These are phyloP conservation scores for Scomber colias DNA, from an alignment of 2,113 vertebrate genomes.

Conservation along the genomic window DNA sequence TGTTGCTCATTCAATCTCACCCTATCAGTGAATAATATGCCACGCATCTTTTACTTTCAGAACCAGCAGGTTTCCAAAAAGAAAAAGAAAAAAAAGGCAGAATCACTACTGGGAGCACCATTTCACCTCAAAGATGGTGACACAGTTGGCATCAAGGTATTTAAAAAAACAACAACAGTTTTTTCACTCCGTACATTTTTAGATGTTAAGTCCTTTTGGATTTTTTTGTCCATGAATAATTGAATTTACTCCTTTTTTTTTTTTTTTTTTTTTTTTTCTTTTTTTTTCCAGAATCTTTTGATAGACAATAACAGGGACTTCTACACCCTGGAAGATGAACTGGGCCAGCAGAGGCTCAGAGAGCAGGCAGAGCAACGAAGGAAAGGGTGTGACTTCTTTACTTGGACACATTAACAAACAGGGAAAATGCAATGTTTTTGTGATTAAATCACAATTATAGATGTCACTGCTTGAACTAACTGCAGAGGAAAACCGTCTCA, in stretches of 20 bases:
- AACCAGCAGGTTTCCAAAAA: constrained; percentile 91
- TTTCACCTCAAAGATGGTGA: constrained; percentile 95
- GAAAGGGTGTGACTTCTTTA: constrained; percentile 81
- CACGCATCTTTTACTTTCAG: constrained; percentile 69
- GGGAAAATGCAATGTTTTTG: background rate
- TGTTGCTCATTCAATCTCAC: background rate
- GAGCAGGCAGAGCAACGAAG: constrained; percentile 80
- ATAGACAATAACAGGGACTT: constrained; percentile 89
- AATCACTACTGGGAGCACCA: constrained; percentile 88
- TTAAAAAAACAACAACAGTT: background rate
- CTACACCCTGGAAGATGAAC: constrained; percentile 84
- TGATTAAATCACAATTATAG: background rate
- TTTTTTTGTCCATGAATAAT: background rate
- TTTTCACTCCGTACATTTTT: background rate
- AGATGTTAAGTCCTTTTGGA: background rate
- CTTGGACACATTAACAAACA: constrained; percentile 13
- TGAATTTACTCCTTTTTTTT: background rate
- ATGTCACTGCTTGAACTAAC: background rate
- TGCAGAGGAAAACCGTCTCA: background rate
- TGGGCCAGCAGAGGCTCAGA: constrained; percentile 85
- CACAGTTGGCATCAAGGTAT: constrained; percentile 91
- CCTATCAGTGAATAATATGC: background rate
- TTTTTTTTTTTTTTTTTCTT: background rate
- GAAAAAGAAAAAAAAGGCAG: constrained; percentile 92
- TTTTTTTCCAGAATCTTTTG: constrained; percentile 86